A percentile compares a stretch with the other conserved stretches of the same genome.
These are phyloP conservation scores for Psylliodes chrysocephalus DNA, from an alignment of 2,888 invertebrate species.

Conservation along the genomic window DNA sequence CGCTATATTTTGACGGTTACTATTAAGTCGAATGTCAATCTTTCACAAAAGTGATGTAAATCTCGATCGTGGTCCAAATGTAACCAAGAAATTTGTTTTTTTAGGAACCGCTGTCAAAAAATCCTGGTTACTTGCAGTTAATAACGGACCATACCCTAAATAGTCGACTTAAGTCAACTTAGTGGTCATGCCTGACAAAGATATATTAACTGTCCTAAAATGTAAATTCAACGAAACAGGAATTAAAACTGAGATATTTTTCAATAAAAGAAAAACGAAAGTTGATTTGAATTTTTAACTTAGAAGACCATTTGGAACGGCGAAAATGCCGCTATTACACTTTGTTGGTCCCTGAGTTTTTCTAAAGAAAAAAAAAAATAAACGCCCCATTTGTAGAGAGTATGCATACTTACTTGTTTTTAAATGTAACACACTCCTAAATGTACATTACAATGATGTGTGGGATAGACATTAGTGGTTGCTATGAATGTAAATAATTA, in stretches of 20 bases:
- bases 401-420: slow-evolving; percentile 32
- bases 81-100: too few relatives aligned
- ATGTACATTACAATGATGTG: slow-evolving; percentile 31
- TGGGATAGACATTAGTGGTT: slow-evolving; percentile 26
- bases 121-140: too few relatives aligned
- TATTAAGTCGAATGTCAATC: too few relatives aligned
- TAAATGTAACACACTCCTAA: slow-evolving; percentile 37
- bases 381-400: slow-evolving; percentile 17
- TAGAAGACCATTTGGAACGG: slow-evolving; percentile 31
- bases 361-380: slow-evolving; percentile 21
- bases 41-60: too few relatives aligned
- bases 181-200: too few relatives aligned
- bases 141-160: too few relatives aligned
- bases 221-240: slow-evolving; percentile 30
- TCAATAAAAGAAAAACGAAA: too few relatives aligned
- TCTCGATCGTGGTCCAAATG: too few relatives aligned
- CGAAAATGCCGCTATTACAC: slow-evolving; percentile 16
- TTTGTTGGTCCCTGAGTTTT: slow-evolving; percentile 16
- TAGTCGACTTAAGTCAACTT: too few relatives aligned
- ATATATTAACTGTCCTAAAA: too few relatives aligned
- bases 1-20: too few relatives aligned
- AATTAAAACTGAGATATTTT: slow-evolving; percentile 16
- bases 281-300: slow-evolving; percentile 22
- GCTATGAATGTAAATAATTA: slow-evolving; percentile 38
- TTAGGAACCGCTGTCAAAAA: too few relatives aligned